A percentile compares a stretch with the other conserved stretches of the same genome.
phyloP scores from a whole-genome alignment of 2,888 invertebrate species.

The Onchidella celtica region DNA sequence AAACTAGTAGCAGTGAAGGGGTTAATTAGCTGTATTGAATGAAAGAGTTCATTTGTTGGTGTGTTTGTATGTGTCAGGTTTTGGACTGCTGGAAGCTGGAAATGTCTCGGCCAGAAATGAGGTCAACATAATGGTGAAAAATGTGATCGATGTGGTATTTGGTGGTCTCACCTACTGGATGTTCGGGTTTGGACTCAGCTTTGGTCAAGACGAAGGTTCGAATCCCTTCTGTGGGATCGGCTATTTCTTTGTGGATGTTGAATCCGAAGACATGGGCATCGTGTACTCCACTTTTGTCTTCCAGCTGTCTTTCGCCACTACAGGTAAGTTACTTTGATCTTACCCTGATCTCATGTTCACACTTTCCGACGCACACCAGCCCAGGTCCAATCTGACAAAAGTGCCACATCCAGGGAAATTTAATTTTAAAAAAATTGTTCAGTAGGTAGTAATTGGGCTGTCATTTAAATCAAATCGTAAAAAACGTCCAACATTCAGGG shows the following conservation, averaged over 20 bases:
- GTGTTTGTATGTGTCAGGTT: conserved; percentile 86
- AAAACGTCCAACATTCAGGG: no score
- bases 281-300: conserved; percentile 72
- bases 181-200: conserved; percentile 95
- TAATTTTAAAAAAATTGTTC: neutral
- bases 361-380: no score
- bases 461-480: no score
- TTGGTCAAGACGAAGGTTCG: conserved; percentile 83
- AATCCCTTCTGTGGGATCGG: conserved; percentile 92
- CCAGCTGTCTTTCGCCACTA: conserved; percentile 76
- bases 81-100: conserved; percentile 95
- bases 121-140: conserved; percentile 99
- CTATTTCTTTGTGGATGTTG: conserved; percentile 88
- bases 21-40: no score
- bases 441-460: neutral
- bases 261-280: conserved; percentile 63
- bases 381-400: no score
- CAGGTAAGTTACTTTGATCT: conserved; percentile 44
- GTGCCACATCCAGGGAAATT: neutral
- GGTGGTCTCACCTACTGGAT: conserved; percentile 97
- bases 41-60: no score
- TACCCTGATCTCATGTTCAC: neutral
- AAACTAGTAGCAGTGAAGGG: no score
- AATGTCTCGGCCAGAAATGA: conserved; percentile 90
- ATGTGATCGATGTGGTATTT: conserved; percentile 95